Evolutionary conservation across 2,888 invertebrate genomes (phyloP), one percentile per base, ranked within the genome.

Genomic region (Eristalis intricaria): DNA sequence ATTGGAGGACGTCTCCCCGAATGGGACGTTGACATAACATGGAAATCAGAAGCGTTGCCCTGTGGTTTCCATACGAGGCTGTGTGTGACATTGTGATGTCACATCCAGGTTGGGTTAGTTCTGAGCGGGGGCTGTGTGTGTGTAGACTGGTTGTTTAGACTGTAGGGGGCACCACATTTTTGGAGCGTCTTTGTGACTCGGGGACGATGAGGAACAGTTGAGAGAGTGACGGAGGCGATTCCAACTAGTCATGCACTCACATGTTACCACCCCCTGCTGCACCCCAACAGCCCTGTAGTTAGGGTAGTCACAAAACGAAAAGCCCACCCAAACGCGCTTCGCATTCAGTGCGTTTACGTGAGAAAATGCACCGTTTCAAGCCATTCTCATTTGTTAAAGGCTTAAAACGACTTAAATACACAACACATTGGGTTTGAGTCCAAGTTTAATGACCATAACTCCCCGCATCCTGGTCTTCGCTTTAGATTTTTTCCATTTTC

Each of bases 371-470:
- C 7, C 50, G 5, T 50, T 50, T 50, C 50, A 8, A 50, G 8
- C 19, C 19, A 19, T 19, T 50, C 43, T 43, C n/a, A 7, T 19
- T 50, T 10, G 50, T 19, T 7, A 8, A 19, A 7, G 2, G 43
- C 50, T 50, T 8, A 50, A 50, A 8, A 19, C 50, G 19, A 50
- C 50, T 50, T 50, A 50, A 50, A 50, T 50, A 19, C 50, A 50
- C 50, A n/a, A 7, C n/a, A 7, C 19, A 35, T 5, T 29, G 19
- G 7, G 13, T 56, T 32, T 8, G 5, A 60, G 43, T 64, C 56
- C n/a, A 64, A 64, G 63, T 69, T 69, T 32, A 69, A 76, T 65
- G 70, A 75, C 64, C 40, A 58, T 40, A 69, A 43, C 23, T n/a
- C 60, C 22, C 50, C 29, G 38, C 29, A 79, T 75, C 66, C 68